Evolutionary conservation across 2,888 invertebrate species (phyloP), one percentile per base, ranked within the genome.

Genomic region (Ophioninae sp.): DNA sequence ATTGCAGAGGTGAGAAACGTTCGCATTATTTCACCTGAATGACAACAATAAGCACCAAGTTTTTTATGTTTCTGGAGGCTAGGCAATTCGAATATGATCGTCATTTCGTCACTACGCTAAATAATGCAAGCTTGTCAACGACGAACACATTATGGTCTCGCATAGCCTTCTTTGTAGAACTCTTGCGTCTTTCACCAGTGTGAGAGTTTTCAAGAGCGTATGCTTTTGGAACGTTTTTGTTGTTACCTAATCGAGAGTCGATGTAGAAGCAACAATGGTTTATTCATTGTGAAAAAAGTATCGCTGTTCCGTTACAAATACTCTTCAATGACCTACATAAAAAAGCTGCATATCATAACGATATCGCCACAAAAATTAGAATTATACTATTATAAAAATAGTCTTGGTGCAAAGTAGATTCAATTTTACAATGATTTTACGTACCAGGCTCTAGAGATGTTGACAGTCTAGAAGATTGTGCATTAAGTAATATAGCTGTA

Each of bases 1-100:
- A 50, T 78, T 74, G 67, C 73, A 56, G 64, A 77, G 80, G 83
- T 80, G 62, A 83, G 80, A 67, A 3, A 39, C n/a, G 59, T 39
- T 69, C 39, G n/a, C 8, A 62, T 17, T 17, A 39, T 61, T 44
- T 57, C 44, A 10, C 59, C 10, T 5, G 41, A 50, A 81, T 50
- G 39, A 65, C 17, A n/a, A 44, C n/a, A 13, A 10, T 7, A n/a
- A 41, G 65, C 39, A n/a, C 17, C 6, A 17, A 17, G 17, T 13
- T 50, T 20, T 65, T 65, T 23, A 7, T 44, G 50, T 20, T 10
- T 21, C 41, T 50, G 0, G 44, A 68, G 5, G 23, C 44, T 23
- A 23, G 3, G 10, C 20, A 21, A 68, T 68, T 67, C 20, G 44
- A 44, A 68, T 41, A 21, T 21, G n/a, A 65, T 68, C 13, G 21